Evolutionary conservation across 1,140 invertebrate species (phyloP), one percentile per base, ranked within the genome.

Genomic region (Diorhabda elongata): DNA sequence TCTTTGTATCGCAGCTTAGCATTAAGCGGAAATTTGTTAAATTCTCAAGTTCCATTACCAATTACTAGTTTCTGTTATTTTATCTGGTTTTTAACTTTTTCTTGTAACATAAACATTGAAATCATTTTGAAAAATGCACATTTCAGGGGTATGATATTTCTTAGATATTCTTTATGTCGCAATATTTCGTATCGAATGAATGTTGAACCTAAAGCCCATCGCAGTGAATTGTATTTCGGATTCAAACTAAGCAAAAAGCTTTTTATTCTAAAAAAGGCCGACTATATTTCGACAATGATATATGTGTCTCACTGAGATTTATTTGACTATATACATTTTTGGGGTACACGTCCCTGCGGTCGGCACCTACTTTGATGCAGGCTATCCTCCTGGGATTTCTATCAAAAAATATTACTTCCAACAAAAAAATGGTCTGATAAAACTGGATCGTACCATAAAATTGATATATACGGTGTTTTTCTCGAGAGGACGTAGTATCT

Each of bases 271-370:
- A 61, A 69, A 66, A 69, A 61, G 64, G 58, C 62, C 63, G 45
- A 66, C 64, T 69, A 69, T 69, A 69, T 69, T 70, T 73, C 69
- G 68, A 63, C 65, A 65, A 66, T 73, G 71, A 73, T 73, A 71
- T 73, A 73, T 52, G 47, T 69, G 67, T 68, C 71, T 69, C 69
- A 73, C 71, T 68, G 67, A 59, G 71, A 73, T 73, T 73, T 73
- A 73, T 73, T 73, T 66, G 59, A 61, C 26, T 61, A 61, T 61
- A 61, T 11, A 61, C 59, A 61, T 41, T 43, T 61, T 61, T 61
- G 26, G 26, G 26, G 59, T 8, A 61, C 11, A 61, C 11, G 42
- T 52, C 47, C 47, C 47, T 52, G 47, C n/a, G 47, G 47, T 52
- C 47, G 47, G 6, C 47, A 52, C 47, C 47, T 52, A 52, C 47